phyloP scores from a whole-genome alignment of 1,140 invertebrate genomes.

The Spodoptera litura region DNA sequence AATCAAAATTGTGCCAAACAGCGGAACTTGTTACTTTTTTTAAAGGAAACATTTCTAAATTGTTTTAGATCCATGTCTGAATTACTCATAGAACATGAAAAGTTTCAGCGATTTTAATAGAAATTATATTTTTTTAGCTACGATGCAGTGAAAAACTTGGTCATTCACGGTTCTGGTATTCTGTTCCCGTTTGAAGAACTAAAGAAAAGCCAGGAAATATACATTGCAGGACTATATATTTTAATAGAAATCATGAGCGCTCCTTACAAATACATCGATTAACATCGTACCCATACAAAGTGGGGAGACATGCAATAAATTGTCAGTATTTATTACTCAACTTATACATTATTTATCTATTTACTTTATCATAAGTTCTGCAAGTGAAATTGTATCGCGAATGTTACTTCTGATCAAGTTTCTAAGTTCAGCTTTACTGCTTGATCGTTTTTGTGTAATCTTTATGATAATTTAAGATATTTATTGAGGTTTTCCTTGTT shows the following conservation, averaged over 20 bases:
- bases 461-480: too few relatives aligned
- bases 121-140: neutral
- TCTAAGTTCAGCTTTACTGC: neutral
- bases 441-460: too few relatives aligned
- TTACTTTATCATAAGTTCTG: constrained; percentile 25
- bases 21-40: too few relatives aligned
- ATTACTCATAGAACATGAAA: too few relatives aligned
- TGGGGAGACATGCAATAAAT: constrained; percentile 9
- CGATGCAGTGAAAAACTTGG: neutral
- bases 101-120: too few relatives aligned
- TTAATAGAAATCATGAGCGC: constrained; percentile 9
- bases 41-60: too few relatives aligned
- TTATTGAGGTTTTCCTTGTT: too few relatives aligned
- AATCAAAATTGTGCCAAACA: too few relatives aligned
- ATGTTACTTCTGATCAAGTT: neutral
- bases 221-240: constrained; percentile 8
- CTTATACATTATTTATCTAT: constrained; percentile 27
- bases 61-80: too few relatives aligned
- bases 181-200: neutral
- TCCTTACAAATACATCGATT: constrained; percentile 30
- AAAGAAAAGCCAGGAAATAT: neutral
- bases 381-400: constrained; percentile 17
- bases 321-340: constrained; percentile 9
- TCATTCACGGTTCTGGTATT: neutral
- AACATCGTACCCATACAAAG: constrained; percentile 8